phyloP scores from a whole-genome alignment of 2,888 invertebrate species.

The Marasmarcha lunaedactyla region DNA sequence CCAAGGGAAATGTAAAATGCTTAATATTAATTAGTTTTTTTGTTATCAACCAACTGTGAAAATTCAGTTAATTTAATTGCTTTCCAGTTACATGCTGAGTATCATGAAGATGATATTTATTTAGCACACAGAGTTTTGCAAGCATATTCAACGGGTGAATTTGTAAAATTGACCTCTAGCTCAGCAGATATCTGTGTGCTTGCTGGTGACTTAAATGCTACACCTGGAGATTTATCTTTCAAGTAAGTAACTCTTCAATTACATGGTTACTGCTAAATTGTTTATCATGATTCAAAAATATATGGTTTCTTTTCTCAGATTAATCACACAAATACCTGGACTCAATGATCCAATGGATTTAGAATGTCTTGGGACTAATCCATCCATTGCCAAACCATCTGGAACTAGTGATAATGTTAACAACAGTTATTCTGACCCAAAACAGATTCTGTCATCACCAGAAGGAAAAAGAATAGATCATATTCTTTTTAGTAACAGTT shows the following conservation, averaged over 20 bases:
- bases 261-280: background rate
- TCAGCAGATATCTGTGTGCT: conserved; percentile 86
- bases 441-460: conserved; percentile 62
- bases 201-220: conserved; percentile 95
- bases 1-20: no score
- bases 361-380: conserved; percentile 23
- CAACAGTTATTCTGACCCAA: conserved; percentile 83
- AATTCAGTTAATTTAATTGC: no score
- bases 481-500: conserved; percentile 74
- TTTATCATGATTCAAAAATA: no score
- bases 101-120: conserved; percentile 89
- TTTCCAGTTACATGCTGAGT: conserved; percentile 93
- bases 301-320: conserved; percentile 27
- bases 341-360: conserved; percentile 42
- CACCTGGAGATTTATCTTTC: conserved; percentile 87
- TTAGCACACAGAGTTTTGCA: conserved; percentile 92
- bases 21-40: no score
- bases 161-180: conserved; percentile 86
- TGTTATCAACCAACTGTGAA: no score
- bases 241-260: conserved; percentile 34
- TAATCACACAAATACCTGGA: conserved; percentile 56
- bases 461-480: conserved; percentile 94
- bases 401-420: conserved; percentile 78
- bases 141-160: conserved; percentile 94
- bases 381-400: conserved; percentile 21